Conservation (phyloP, 2,797 vertebrate genomes). For the Tolypeutes matacus region DNA sequence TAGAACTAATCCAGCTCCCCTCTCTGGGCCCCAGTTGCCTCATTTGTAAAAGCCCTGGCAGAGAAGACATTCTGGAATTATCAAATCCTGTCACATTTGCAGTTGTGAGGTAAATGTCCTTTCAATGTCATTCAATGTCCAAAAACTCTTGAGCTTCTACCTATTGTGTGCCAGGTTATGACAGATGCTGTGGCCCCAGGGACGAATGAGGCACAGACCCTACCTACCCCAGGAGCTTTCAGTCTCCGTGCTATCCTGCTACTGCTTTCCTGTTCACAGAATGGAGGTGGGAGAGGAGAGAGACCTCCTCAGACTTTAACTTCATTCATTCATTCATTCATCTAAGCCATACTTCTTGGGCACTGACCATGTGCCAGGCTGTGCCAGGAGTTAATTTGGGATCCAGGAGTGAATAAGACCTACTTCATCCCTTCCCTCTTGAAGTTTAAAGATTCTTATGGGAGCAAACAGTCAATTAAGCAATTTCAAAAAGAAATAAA, state of each 20-base stretch:
- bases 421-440: neutral
- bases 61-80: neutral
- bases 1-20: neutral
- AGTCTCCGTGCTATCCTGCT: neutral
- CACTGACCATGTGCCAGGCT: neutral
- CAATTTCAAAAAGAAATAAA: neutral
- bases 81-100: neutral
- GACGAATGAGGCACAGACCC: neutral
- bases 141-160: neutral
- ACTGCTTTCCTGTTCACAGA: neutral
- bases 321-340: neutral
- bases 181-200: neutral
- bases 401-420: neutral
- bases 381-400: neutral
- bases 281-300: neutral
- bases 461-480: neutral
- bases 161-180: neutral
- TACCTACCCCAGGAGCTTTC: neutral
- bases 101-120: neutral
- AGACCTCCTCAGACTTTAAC: neutral
- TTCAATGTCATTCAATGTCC: neutral
- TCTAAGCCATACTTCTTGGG: neutral
- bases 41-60: neutral
- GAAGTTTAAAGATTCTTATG: neutral
- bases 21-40: neutral